Evolutionary conservation across 2,113 vertebrate species (phyloP), one percentile per base, ranked within the genome.

Genomic region (Oreotragus oreotragus): DNA sequence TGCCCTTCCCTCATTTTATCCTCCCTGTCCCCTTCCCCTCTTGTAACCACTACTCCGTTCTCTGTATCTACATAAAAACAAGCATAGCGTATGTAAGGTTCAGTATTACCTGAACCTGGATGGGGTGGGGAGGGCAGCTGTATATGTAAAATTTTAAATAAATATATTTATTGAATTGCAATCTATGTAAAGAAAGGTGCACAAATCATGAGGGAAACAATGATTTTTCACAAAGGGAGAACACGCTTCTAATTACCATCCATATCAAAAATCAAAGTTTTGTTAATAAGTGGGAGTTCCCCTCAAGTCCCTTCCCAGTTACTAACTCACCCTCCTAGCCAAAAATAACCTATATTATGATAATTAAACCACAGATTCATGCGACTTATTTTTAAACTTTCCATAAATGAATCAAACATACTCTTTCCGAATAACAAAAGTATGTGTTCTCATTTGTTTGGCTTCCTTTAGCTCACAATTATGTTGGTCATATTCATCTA

Each of bases 91-190:
- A 12, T 51, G 28, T 51, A 33, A 80, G 1, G 17, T 51, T 33
- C 47, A 80, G 47, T 51, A 12, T 80, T 80, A 21, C 12, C 16
- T 80, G 45, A 39, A 39, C 10, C 66, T 39, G 66, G 66, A 39
- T 73, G 21, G 10, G 10, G 17, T 21, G 5, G 16, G 16, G 15
- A 1, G 1, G 1, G 15, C 8, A 49, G 6, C 6, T 80, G 16
- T 14, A 28, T 36, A 36, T 11, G 19, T 25, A 86, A 47, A 23
- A 5, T 43, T 85, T 85, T 57, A 84, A 53, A 36, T 21, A 33
- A 58, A 58, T 1, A 33, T n/a, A 47, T 70, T 51, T 25, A 79
- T 60, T 80, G 8, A 62, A 16, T 4, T 84, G n/a, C 6, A 88
- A 21, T 6, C 21, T 79, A 27, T 11, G 8, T 57, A 11, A 3